phyloP scores from a whole-genome alignment of 2,797 vertebrate genomes.

The Ctenochaetus hawaiiensis region DNA sequence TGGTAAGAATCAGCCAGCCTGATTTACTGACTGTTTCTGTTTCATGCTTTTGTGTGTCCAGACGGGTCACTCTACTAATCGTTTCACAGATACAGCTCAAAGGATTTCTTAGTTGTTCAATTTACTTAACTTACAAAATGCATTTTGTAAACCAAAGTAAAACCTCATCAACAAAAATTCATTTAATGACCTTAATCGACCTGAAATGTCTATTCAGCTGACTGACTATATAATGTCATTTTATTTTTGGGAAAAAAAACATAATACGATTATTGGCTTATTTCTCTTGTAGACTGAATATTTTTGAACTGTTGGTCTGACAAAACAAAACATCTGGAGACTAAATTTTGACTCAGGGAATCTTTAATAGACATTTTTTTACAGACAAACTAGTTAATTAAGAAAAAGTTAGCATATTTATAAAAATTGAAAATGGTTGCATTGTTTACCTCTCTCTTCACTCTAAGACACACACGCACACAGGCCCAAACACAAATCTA shows the following conservation, averaged over 20 bases:
- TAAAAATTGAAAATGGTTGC: neutral
- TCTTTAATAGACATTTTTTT: neutral
- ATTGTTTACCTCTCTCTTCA: neutral
- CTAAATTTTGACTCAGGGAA: too few relatives aligned
- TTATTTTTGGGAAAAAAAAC: too few relatives aligned
- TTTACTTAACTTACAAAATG: neutral
- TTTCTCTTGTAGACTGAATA: neutral
- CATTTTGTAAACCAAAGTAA: neutral
- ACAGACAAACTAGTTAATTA: neutral
- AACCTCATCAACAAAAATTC: neutral
- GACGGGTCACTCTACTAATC: neutral
- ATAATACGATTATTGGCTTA: too few relatives aligned
- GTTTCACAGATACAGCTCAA: neutral
- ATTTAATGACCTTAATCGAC: too few relatives aligned
- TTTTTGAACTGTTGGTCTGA: neutral
- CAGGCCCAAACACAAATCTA: neutral
- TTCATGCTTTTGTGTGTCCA: neutral
- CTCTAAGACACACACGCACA: neutral
- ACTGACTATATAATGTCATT: too few relatives aligned
- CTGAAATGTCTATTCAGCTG: neutral
- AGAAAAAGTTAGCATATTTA: neutral
- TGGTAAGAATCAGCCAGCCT: conserved; percentile 77
- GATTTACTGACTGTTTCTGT: neutral
- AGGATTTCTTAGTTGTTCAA: neutral
- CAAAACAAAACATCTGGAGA: neutral